Base-by-base conservation (phyloP, 1,140 invertebrate species). In the Drosophila truncata region DNA sequence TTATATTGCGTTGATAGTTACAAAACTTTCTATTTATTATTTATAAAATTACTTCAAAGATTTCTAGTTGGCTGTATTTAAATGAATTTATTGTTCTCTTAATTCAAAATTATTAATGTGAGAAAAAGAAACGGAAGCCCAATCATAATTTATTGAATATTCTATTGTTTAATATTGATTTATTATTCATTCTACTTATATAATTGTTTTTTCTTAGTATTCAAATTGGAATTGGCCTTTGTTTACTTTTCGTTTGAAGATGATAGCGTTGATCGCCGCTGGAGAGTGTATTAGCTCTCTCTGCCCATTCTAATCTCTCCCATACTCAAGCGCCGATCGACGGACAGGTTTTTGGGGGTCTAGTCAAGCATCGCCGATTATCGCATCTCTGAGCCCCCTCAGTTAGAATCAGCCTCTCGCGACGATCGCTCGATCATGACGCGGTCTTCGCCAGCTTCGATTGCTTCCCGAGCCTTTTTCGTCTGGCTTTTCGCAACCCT, bases 281-380 rank as follows among this genome's bases (percentile, higher is more conserved):
- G 29, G 59, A 55, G 72, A 64, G 46, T 47, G 25, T n/a, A 20
- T 27, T 0, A n/a, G 35, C 37, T 52, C 44, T 67, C 65, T 14
- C 13, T 16, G n/a, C 23, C 29, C 39, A 54, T 67, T 37, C 3
- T 23, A 10, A 41, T 50, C 70, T 71, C 55, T 61, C 31, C 29
- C 20, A 31, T 39, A 27, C 27, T 49, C 50, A 49, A 25, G 29
- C 41, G 18, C 35, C n/a, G 25, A 60, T 31, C 49, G 16, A 11
- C 25, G 29, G 80, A 87, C 84, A 70, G 83, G 83, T 87, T 88
- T 87, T 59, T 42, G 62, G 63, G 74, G 64, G n/a, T 47, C 29
- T 52, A 74, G 35, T 47, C 27, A 61, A 67, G 25, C 69, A 37
- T 27, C 42, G 23, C 37, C 44, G 52, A 66, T 87, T 70, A 76